Base-by-base conservation (phyloP, 1,140 invertebrate genomes). In the Drosophila neocordata region DNA sequence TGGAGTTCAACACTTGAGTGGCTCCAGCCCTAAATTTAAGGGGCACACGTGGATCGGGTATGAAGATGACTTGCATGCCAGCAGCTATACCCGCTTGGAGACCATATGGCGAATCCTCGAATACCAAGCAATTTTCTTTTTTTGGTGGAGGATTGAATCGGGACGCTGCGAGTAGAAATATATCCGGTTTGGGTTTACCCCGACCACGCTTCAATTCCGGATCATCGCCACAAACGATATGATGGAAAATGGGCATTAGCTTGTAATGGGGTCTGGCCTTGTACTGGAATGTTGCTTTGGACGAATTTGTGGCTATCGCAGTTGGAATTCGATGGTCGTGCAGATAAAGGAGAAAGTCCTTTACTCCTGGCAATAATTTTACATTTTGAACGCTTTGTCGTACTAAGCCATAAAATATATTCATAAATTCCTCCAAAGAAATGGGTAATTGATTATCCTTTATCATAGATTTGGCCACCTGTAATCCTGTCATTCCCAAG, bases 81-180 rank as follows among this genome's bases (percentile, higher is more conserved):
- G 98, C 97, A 20, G 93, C 93, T 8, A 95, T 63, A 0, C 94
- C 97, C 5, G 95, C 96, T 66, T 93, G 92, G 0, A 98, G 95
- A 5, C 98, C 98, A 92, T 97, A 97, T 1, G 96, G 95, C 0
- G 97, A 96, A 92, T 99, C 98, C 93, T 99, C 98, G 92, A 99
- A 97, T 0, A 98, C 97, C 38, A 99, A 92, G 82, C 97, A 97
- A 94, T 95, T 93, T 37, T 94, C 93, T n/a, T 95, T 94, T 35
- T 94, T 80, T 4, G 96, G 95, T 41, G 93, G 94, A 59, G 96
- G 94, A 1, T 93, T 91, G 90, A 99, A 99, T 69, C 97, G 93
- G 1, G 94, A 93, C 5, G 97, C 97, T 57, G 96, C 96, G 0
- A 98, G 94, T 3, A 97, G 90, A 92, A 98, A 99, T 85, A 98